Conservation (phyloP, 2,113 vertebrate genomes). For the Syngnathus typhle region DNA sequence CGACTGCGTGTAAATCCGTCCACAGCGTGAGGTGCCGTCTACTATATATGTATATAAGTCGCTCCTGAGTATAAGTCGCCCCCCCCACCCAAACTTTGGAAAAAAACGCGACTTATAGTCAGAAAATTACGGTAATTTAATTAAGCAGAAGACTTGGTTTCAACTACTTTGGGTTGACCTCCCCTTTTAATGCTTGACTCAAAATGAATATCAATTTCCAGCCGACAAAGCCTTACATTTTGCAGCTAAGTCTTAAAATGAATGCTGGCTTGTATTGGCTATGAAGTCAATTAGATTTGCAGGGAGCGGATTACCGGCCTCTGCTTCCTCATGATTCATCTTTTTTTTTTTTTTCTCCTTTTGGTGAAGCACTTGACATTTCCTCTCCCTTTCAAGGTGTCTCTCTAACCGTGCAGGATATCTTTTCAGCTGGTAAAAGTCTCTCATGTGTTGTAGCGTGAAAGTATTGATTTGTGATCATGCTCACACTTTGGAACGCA, state of each 20-base stretch:
- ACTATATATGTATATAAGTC: too few relatives aligned
- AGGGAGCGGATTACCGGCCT: conserved; percentile 50
- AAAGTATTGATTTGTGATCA: conserved; percentile 51
- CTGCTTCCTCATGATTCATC: conserved; percentile 40
- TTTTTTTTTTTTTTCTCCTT: conserved; percentile 12
- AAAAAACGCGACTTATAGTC: too few relatives aligned
- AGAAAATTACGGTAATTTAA: too few relatives aligned
- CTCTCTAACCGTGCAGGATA: conserved; percentile 3
- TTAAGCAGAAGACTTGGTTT: neutral
- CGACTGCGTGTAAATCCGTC: conserved; percentile 5
- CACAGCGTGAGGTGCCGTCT: neutral
- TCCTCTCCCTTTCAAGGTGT: neutral
- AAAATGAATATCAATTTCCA: conserved; percentile 34
- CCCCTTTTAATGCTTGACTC: neutral
- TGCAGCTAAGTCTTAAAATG: conserved; percentile 26
- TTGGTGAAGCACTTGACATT: neutral
- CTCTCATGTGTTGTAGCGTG: conserved; percentile 19
- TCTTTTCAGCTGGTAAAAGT: conserved; percentile 15
- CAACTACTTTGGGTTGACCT: too few relatives aligned
- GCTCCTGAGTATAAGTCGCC: too few relatives aligned
- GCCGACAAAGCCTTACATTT: conserved; percentile 20
- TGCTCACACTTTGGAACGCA: conserved; percentile 45
- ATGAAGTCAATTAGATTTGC: conserved; percentile 56
- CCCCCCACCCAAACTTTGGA: too few relatives aligned
- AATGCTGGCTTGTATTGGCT: conserved; percentile 44